Evolutionary conservation across 2,888 invertebrate species (phyloP).

Genomic region (Lutraria lutraria): DNA sequence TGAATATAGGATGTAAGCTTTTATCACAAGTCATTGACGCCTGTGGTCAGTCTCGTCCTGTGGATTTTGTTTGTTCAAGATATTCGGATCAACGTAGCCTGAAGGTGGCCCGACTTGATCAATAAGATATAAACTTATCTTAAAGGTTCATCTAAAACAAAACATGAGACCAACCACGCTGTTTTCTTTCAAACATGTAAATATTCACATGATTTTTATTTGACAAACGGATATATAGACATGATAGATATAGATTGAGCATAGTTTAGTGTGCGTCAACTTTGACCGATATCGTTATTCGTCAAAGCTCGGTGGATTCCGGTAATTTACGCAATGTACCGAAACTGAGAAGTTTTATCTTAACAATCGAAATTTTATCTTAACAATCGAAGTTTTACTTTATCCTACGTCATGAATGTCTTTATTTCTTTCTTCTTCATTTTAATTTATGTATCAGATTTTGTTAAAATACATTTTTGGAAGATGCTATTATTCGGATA

Average conservation of each 20-base stretch:
- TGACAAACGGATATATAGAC: not conserved
- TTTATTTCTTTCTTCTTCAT: no score
- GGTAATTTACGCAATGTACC: no score
- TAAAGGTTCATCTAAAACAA: not conserved
- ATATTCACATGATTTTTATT: not conserved
- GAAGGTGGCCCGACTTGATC: not conserved
- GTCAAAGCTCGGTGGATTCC: no score
- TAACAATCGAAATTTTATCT: no score
- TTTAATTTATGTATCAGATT: no score
- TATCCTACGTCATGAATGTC: no score
- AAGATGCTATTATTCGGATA: no score
- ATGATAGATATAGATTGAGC: not conserved
- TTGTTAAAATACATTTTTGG: no score
- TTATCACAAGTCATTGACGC: not conserved
- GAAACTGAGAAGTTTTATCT: no score
- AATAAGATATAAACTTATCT: not conserved
- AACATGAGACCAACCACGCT: constrained; percentile 8
- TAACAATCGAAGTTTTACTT: no score
- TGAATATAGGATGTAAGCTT: not conserved
- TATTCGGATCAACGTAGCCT: not conserved
- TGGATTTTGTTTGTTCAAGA: not conserved
- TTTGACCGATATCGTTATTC: not conserved
- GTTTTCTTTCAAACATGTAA: not conserved
- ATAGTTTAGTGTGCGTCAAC: not conserved
- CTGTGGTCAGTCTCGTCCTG: not conserved